Evolutionary conservation across 2,797 vertebrate genomes (phyloP), one percentile per base, ranked within the genome.

Genomic region (Pterois miles): DNA sequence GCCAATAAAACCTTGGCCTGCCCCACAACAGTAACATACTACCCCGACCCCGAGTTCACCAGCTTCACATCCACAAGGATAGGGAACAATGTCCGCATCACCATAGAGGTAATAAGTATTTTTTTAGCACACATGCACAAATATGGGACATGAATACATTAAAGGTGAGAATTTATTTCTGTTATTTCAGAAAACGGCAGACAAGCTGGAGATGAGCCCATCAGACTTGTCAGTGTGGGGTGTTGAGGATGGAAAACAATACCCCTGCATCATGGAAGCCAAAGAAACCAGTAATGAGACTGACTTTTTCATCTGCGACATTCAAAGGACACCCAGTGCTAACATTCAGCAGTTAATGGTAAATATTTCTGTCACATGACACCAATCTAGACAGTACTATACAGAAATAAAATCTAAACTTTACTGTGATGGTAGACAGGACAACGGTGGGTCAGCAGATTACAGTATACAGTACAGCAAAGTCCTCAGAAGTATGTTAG

Each of bases 11-110:
- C 71, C 8, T 25, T 97, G 88, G 7, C 48, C 0, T 98, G 97
- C 89, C 33, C 31, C 8, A 4, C 54, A 1, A 76, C 67, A 7
- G 62, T 99, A 7, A 91, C 76, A 23, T 97, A 96, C 86, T 84
- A 93, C 0, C 94, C 96, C 6, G 95, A 99, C 64, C 98, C 98
- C 2, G 74, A 87, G 36, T 98, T 99, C 78, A 95, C 76, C 50
- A 90, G 81, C 67, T 99, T 97, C 86, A 85, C 89, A 3, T 8
- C 52, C 16, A 74, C 40, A 1, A 76, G 0, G 2, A 60, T 4
- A 2, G 83, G 66, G 8, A 18, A 65, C 0, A 2, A 62, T 3
- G 14, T 93, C 0, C 56, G 0, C 1, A 40, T 96, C 75, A 88
- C 63, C 34, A 89, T 96, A 70, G 11, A 93, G 88, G 95, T 96